Percentiles rank a stretch among this genome's conserved stretches.
Conservation (phyloP, 2,113 vertebrate genomes). For the Forbesichthys papilliferus region DNA sequence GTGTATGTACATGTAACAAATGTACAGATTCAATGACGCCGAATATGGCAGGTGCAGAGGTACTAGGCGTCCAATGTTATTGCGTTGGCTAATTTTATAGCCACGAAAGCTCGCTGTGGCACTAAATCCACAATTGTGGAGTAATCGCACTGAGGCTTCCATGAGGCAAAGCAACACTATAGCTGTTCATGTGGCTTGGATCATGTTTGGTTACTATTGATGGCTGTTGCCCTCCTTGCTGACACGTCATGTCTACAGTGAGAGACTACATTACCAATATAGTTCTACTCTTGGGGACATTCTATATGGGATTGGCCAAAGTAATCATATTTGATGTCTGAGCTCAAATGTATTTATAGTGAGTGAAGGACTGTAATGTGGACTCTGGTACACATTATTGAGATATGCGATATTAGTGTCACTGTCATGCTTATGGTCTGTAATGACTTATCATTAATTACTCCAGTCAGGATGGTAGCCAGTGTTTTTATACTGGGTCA, state of each 20-base stretch:
- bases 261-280: conserved; percentile 4
- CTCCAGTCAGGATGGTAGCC: too few species aligned
- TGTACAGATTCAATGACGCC: too few species aligned
- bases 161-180: background rate
- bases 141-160: background rate
- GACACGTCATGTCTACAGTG: background rate
- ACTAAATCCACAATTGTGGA: background rate
- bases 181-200: background rate
- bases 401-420: too few species aligned
- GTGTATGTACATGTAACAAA: too few species aligned
- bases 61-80: background rate
- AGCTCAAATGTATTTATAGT: background rate
- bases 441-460: too few species aligned
- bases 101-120: background rate
- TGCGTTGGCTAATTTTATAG: background rate
- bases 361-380: background rate
- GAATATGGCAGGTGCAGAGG: too few species aligned
- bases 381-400: background rate
- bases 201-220: background rate
- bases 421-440: too few species aligned
- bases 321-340: background rate
- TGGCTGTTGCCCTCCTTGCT: background rate
- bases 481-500: background rate
- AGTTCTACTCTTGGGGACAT: background rate
- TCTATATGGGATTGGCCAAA: background rate